Evolutionary conservation across 2,888 invertebrate species (phyloP), one percentile per base, ranked within the genome.

Genomic region (Terebella lapidaria): DNA sequence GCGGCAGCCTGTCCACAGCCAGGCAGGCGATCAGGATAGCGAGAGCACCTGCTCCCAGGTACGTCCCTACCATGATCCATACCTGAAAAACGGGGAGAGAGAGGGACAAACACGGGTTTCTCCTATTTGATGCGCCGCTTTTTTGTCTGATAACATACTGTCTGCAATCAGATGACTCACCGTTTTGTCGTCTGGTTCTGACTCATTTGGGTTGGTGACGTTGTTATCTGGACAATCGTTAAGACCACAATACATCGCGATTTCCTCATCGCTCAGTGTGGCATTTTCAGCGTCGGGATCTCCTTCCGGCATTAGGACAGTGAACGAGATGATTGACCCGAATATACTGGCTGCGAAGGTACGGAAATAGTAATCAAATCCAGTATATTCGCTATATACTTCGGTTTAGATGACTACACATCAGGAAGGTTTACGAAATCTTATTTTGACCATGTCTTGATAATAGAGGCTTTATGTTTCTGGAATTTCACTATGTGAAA

Each of bases 1-100:
- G n/a, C 10, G 62, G 64, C 1, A 64, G 62, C 3, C 65, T 67
- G 83, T 96, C 95, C 56, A 97, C 88, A 65, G 94, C 87, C 35
- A 92, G 77, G 2, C 90, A 89, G 58, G 96, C 89, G 77, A 95
- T 88, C 63, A 90, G 83, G 1, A 92, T 90, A 2, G 94, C 94
- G 20, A 28, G 35, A 25, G 52, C 18, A 3, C 62, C 64, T 15
- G 63, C 55, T 26, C 20, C 62, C 3, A 64, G 62, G 57, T 58
- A 64, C 24, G 60, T 35, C 1, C 62, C 62, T 49, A 64, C 53
- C 64, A 64, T 62, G 25, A 58, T 64, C 64, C 64, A 64, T 18
- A 63, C 60, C 63, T 63, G 42, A n/a, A n/a, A n/a, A n/a, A n/a
- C n/a, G n/a, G n/a, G n/a, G n/a, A n/a, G n/a, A n/a, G n/a, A n/a